A percentile compares a stretch with the other conserved stretches of the same genome.
phyloP scores from a whole-genome alignment of 2,113 vertebrate genomes.

The Melanerpes aurifrons region DNA sequence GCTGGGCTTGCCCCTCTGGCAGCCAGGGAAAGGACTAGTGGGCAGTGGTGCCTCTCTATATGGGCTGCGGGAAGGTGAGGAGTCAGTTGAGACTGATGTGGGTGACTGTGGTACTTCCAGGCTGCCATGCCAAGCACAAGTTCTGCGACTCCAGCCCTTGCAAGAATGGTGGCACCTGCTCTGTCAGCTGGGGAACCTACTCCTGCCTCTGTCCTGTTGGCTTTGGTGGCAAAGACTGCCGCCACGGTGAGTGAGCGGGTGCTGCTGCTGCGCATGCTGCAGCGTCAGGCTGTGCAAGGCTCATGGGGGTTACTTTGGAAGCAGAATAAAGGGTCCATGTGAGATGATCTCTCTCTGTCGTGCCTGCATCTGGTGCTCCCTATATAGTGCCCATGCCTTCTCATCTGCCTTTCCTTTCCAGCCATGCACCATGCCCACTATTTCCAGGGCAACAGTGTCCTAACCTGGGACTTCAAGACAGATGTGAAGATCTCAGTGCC shows the following conservation, averaged over 20 bases:
- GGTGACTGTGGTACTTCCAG: conserved; percentile 66
- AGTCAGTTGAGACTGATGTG: neutral
- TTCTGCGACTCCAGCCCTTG: conserved; percentile 94
- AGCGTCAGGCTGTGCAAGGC: neutral
- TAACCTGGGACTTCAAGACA: conserved; percentile 95
- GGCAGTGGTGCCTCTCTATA: neutral
- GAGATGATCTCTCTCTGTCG: neutral
- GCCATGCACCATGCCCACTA: conserved; percentile 92
- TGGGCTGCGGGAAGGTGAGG: neutral
- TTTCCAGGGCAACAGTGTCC: conserved; percentile 90
- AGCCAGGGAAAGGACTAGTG: neutral
- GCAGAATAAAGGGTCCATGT: neutral
- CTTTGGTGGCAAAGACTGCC: conserved; percentile 96
- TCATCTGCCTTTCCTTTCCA: conserved; percentile 65
- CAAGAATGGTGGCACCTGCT: conserved; percentile 91
- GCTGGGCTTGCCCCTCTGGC: neutral
- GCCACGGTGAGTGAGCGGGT: conserved; percentile 82
- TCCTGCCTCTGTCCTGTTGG: conserved; percentile 93
- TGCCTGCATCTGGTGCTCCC: neutral
- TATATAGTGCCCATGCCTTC: neutral
- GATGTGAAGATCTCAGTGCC: conserved; percentile 92
- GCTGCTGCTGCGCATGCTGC: neutral
- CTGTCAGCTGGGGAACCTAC: conserved; percentile 94
- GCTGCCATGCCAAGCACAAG: conserved; percentile 91
- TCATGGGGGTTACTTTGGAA: neutral